Evolutionary conservation across 2,888 invertebrate species (phyloP).

Genomic region (Helicoverpa assulta): DNA sequence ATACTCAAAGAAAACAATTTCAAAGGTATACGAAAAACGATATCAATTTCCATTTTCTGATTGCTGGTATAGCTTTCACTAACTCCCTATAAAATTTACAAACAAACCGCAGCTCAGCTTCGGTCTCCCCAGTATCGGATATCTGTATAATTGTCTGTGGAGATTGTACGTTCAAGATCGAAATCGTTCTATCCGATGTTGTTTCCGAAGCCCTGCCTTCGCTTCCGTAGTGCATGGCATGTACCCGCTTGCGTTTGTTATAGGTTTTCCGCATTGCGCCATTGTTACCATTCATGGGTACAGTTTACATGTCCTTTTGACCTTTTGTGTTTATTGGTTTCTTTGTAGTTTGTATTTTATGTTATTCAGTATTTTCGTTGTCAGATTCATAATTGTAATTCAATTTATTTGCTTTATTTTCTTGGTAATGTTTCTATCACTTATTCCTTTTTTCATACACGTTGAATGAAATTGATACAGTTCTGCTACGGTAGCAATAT

Average conservation of each 20-base stretch:
- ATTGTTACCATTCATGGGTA: constrained; percentile 62
- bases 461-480: constrained; percentile 36
- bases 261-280: constrained; percentile 67
- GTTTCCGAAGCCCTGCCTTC: constrained; percentile 58
- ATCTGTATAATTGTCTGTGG: constrained; percentile 22
- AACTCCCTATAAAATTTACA: constrained; percentile 3
- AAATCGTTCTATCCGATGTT: constrained; percentile 34
- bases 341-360: neutral
- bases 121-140: constrained; percentile 24
- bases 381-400: neutral
- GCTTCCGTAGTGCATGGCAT: constrained; percentile 63
- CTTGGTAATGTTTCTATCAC: neutral
- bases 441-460: constrained; percentile 23
- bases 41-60: no score
- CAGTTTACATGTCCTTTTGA: constrained; percentile 49
- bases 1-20: no score
- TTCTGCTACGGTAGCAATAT: constrained; percentile 24
- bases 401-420: neutral
- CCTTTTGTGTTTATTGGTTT: constrained; percentile 18
- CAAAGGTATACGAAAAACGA: no score
- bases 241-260: constrained; percentile 51
- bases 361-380: neutral
- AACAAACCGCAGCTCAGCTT: neutral
- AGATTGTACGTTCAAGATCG: constrained; percentile 26
- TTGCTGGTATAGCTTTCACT: neutral